A percentile compares a stretch with the other conserved stretches of the same genome.
These are phyloP conservation scores for Protaetia brevitarsis DNA, from an alignment of 1,140 invertebrate species.

Conservation along the genomic window DNA sequence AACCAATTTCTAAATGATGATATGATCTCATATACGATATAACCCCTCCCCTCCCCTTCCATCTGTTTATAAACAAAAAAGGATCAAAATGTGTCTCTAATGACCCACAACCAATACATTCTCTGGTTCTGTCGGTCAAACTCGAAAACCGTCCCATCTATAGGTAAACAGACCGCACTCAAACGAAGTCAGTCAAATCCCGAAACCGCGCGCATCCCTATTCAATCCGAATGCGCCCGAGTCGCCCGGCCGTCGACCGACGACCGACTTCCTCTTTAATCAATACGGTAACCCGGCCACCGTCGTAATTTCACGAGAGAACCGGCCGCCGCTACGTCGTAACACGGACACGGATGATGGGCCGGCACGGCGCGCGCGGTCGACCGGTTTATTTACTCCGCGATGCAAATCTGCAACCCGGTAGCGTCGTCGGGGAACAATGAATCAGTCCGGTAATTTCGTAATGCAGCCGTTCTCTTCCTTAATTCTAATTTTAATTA, in stretches of 20 bases:
- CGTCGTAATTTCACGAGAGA: not conserved
- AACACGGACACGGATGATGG: not conserved
- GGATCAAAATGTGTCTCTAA: too few species aligned
- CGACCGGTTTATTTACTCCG: not conserved
- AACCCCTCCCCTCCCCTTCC: too few species aligned
- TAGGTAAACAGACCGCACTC: not conserved
- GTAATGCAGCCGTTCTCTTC: not conserved
- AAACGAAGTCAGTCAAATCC: not conserved
- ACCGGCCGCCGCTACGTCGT: not conserved
- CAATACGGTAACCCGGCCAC: constrained; percentile 1
- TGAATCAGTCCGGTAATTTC: constrained; percentile 4
- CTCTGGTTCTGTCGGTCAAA: not conserved
- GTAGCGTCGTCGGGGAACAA: not conserved
- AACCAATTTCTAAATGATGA: too few species aligned
- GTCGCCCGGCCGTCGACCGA: constrained; percentile 13
- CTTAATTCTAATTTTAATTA: constrained; percentile 10
- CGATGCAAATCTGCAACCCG: constrained; percentile 1
- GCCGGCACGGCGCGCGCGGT: not conserved
- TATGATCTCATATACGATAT: too few species aligned
- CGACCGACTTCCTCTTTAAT: constrained; percentile 4
- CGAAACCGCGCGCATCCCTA: not conserved
- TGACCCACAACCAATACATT: too few species aligned
- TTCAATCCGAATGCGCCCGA: not conserved
- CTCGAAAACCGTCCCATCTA: not conserved
- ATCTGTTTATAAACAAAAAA: too few species aligned